A percentile compares a stretch with the other conserved stretches of the same genome.
phyloP scores from a whole-genome alignment of 2,797 vertebrate species.

The Eulemur coronatus region DNA sequence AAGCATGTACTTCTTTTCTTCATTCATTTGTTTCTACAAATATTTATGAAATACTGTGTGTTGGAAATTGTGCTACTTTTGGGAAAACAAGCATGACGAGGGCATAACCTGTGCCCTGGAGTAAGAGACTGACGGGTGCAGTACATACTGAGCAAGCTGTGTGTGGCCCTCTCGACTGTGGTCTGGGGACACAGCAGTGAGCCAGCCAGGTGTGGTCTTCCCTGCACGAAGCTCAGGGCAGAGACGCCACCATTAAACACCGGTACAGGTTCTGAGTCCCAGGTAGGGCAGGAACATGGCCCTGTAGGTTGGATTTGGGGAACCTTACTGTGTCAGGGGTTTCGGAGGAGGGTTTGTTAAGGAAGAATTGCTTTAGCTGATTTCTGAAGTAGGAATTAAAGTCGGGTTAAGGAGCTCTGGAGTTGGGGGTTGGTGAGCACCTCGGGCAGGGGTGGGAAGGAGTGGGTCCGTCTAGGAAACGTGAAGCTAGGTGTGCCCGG shows the following conservation, averaged over 20 bases:
- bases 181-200: background rate
- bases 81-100: background rate
- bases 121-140: too few species aligned
- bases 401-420: background rate
- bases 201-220: rapidly evolving
- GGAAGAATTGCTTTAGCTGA: background rate
- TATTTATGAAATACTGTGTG: background rate
- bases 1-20: background rate
- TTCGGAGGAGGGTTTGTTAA: background rate
- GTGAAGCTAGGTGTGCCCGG: background rate
- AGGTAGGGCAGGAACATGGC: background rate
- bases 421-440: background rate
- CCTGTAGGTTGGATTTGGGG: background rate
- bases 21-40: background rate
- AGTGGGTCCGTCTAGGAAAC: background rate
- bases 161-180: too few species aligned
- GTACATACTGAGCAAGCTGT: rapidly evolving
- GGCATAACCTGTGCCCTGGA: background rate
- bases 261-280: background rate
- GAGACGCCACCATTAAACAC: background rate
- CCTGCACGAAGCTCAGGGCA: background rate
- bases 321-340: background rate
- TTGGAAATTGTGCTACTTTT: background rate
- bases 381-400: background rate
- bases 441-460: background rate